Evolutionary conservation across 2,113 vertebrate species (phyloP).

Genomic region (Sterrhoptilus dennistouni): DNA sequence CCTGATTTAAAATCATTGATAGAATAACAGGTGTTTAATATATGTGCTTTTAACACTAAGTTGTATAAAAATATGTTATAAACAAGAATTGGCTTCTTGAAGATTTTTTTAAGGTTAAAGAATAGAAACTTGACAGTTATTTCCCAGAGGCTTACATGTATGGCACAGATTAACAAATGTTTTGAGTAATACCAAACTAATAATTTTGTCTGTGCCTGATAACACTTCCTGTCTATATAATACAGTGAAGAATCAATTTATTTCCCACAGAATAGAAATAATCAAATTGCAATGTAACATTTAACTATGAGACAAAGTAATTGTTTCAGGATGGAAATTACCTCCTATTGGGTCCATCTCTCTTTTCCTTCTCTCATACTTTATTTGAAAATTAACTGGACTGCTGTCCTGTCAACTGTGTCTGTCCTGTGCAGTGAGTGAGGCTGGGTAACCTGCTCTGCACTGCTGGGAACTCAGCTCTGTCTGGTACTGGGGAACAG

Average conservation of each 20-base stretch:
- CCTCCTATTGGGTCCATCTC: not conserved
- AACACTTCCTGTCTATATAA: not conserved
- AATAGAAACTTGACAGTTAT: constrained; percentile 4
- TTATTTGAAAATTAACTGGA: not conserved
- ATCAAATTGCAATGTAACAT: not conserved
- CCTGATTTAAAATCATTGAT: constrained; percentile 86
- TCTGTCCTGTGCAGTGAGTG: not conserved
- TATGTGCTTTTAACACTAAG: not conserved
- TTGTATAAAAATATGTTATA: not conserved
- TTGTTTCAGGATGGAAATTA: not conserved
- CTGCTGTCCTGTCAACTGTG: not conserved
- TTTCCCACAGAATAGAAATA: constrained; percentile 49
- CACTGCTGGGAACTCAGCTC: not conserved
- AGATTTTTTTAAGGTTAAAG: not conserved
- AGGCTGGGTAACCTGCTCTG: not conserved
- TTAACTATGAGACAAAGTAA: not conserved
- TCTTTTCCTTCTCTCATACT: not conserved
- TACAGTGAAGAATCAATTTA: constrained; percentile 49
- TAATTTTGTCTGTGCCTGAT: constrained; percentile 25
- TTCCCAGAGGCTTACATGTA: not conserved
- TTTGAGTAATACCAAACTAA: constrained; percentile 33
- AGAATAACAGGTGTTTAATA: constrained; percentile 63
- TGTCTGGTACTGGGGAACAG: not conserved
- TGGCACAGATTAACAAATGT: constrained; percentile 3
- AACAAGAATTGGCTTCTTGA: constrained; percentile 41